A percentile compares a stretch with the other conserved stretches of the same genome.
Evolutionary conservation across 2,113 vertebrate species (phyloP).

Genomic region (Taurulus bubalis): DNA sequence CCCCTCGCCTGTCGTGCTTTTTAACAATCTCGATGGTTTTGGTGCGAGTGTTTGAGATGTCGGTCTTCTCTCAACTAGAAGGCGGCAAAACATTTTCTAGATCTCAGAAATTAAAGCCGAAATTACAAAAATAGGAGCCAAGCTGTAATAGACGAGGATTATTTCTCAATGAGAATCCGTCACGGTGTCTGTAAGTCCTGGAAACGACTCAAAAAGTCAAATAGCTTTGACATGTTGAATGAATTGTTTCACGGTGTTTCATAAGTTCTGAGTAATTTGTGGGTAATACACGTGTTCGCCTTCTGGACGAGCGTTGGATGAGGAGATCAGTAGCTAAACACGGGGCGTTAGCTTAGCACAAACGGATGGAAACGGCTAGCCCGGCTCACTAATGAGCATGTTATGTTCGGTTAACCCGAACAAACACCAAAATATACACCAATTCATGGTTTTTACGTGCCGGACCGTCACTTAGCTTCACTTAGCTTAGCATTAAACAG

Average conservation of each 20-base stretch:
- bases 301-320: rapidly evolving
- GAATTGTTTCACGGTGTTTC: background rate
- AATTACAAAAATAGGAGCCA: background rate
- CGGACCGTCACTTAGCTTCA: background rate
- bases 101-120: background rate
- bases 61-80: too few relatives aligned
- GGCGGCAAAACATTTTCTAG: too few relatives aligned
- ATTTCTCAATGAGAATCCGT: background rate
- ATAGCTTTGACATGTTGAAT: background rate
- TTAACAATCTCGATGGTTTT: too few relatives aligned
- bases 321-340: background rate
- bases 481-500: background rate
- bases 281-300: background rate
- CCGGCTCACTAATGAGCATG: too few relatives aligned
- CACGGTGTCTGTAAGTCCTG: conserved; percentile 10
- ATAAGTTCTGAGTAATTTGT: background rate
- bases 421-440: too few relatives aligned
- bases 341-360: background rate
- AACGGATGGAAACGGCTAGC: background rate
- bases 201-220: background rate
- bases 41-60: too few relatives aligned
- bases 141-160: background rate
- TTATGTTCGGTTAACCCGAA: too few relatives aligned
- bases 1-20: too few relatives aligned
- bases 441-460: too few relatives aligned